phyloP scores from a whole-genome alignment of 2,113 vertebrate genomes.

The Lethenteron reissneri region DNA sequence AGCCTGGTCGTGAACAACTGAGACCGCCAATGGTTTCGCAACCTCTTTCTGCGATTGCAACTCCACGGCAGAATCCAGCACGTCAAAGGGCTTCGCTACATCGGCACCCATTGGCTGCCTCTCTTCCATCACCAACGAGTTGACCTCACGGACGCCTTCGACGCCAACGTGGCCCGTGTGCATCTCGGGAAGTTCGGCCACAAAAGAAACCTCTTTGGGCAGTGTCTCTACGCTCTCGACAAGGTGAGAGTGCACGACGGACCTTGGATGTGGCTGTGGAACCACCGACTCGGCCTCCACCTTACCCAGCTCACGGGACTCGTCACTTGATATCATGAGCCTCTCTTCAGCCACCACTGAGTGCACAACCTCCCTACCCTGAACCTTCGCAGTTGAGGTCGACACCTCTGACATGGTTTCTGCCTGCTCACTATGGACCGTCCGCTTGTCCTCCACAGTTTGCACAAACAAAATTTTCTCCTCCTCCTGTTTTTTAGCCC shows the following conservation, averaged over 20 bases:
- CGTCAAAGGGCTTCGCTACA: conserved; percentile 19
- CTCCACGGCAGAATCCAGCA: conserved; percentile 18
- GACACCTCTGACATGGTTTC: conserved; percentile 17
- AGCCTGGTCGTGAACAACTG: conserved; percentile 24
- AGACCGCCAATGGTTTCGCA: conserved; percentile 14
- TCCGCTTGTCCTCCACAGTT: conserved; percentile 21
- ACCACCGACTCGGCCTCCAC: conserved; percentile 11
- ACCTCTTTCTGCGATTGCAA: conserved; percentile 17
- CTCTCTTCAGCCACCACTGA: conserved; percentile 24
- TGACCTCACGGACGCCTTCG: conserved; percentile 31
- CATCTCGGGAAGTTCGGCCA: conserved; percentile 17
- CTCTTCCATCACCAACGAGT: conserved; percentile 25
- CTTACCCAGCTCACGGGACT: conserved; percentile 13
- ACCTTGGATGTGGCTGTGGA: conserved; percentile 17
- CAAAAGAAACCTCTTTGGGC: conserved; percentile 25
- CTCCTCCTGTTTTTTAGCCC: conserved; percentile 16
- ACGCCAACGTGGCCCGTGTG: conserved; percentile 27
- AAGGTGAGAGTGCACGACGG: conserved; percentile 17
- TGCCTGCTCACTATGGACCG: conserved; percentile 24
- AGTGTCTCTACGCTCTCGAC: conserved; percentile 17
- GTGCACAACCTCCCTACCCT: conserved; percentile 20
- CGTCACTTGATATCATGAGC: conserved; percentile 17
- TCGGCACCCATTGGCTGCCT: conserved; percentile 22
- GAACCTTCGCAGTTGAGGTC: conserved; percentile 21
- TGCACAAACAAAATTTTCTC: conserved; percentile 28